Percentiles rank a stretch among this genome's conserved stretches.
Conservation (phyloP, 2,113 vertebrate species). For the Mormoops blainvillei region DNA sequence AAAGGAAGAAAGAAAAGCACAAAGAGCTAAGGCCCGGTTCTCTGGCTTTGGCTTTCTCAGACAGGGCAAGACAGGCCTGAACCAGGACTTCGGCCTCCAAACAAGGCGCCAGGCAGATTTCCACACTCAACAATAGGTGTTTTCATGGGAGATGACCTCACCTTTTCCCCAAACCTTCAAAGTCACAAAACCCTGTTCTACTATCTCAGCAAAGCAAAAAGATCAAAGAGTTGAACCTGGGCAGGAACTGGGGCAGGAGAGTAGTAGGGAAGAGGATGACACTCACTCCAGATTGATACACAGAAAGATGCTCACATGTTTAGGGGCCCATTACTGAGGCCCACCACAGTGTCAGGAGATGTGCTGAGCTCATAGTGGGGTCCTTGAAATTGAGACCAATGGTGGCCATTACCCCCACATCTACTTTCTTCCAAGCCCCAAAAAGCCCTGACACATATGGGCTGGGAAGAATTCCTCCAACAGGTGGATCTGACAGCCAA, state of each 20-base stretch:
- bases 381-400: neutral
- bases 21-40: neutral
- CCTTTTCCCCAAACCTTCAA: neutral
- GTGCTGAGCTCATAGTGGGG: neutral
- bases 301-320: neutral
- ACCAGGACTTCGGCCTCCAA: neutral
- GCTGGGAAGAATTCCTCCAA: neutral
- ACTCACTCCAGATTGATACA: neutral
- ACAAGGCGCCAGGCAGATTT: neutral
- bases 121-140: neutral
- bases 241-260: neutral
- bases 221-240: neutral
- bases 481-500: neutral
- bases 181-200: neutral
- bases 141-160: constrained; percentile 24
- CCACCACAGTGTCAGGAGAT: neutral
- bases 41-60: neutral
- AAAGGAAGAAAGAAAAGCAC: neutral
- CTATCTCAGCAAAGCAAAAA: neutral
- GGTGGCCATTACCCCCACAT: neutral
- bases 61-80: neutral
- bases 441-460: neutral
- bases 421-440: neutral
- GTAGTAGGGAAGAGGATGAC: neutral
- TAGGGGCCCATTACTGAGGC: neutral